Evolutionary conservation across 1,140 invertebrate species (phyloP).

Genomic region (Ceratitis capitata): DNA sequence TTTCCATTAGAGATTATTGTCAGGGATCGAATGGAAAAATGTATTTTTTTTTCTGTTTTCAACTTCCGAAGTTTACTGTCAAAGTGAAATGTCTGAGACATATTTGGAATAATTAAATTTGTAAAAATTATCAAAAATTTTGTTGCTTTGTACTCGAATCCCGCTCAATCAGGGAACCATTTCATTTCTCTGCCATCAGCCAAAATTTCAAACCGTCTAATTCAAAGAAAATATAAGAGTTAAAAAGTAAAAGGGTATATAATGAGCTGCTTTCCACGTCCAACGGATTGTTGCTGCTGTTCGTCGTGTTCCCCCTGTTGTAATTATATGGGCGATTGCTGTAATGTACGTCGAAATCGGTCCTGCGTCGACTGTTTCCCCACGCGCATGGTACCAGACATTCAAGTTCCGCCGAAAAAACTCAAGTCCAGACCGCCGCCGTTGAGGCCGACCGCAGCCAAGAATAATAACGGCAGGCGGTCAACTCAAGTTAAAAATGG

Average conservation of each 20-base stretch:
- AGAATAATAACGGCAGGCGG: not conserved
- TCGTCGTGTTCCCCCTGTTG: not conserved
- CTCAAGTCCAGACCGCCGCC: not conserved
- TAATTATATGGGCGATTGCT: constrained; percentile 15
- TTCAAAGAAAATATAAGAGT: constrained; percentile 8
- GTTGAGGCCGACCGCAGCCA: not conserved
- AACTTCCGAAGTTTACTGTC: not conserved
- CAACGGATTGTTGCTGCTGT: constrained; percentile 18
- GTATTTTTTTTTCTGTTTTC: not conserved
- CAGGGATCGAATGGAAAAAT: not conserved
- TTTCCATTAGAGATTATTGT: constrained; percentile 14
- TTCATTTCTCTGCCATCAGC: not conserved
- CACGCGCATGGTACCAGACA: not conserved
- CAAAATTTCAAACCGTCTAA: not conserved
- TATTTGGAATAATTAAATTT: constrained; percentile 11
- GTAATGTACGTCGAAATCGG: not conserved
- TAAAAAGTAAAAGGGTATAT: not conserved
- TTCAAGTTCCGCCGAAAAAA: not conserved
- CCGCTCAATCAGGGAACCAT: not conserved
- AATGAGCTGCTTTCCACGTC: constrained; percentile 20
- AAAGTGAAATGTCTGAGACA: not conserved
- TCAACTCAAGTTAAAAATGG: not conserved
- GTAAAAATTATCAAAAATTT: constrained; percentile 21
- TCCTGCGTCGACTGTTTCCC: not conserved
- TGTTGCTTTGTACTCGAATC: not conserved